phyloP scores from a whole-genome alignment of 2,113 vertebrate species.

The Grammomys surdaster region DNA sequence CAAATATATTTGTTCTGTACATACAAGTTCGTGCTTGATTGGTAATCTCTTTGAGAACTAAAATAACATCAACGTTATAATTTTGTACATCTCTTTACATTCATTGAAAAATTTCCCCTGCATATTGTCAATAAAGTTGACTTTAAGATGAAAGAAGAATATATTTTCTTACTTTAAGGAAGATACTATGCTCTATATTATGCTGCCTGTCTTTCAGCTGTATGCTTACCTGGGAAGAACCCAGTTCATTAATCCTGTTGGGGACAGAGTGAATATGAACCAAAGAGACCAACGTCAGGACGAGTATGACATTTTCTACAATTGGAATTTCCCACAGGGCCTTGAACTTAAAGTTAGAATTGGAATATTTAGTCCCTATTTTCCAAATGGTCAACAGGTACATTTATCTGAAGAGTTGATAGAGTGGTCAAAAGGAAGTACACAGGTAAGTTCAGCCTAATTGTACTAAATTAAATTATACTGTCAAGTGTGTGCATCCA shows the following conservation, averaged over 20 bases:
- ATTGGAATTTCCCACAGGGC: background rate
- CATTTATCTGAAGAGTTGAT: background rate
- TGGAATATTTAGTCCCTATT: background rate
- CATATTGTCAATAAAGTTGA: background rate
- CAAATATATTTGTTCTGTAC: too few relatives aligned
- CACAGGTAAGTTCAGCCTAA: background rate
- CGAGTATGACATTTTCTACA: background rate
- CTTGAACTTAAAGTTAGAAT: background rate
- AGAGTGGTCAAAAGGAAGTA: background rate
- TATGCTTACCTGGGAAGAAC: background rate
- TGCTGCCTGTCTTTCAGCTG: background rate
- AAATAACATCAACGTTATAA: too few relatives aligned
- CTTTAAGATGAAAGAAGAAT: background rate
- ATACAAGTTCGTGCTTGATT: too few relatives aligned
- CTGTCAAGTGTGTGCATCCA: background rate
- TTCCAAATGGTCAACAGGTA: background rate
- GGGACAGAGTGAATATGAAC: background rate
- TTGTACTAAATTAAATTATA: background rate
- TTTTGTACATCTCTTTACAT: background rate
- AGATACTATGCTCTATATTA: background rate
- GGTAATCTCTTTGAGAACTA: too few relatives aligned
- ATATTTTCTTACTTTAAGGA: background rate
- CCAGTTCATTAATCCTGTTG: background rate
- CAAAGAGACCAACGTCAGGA: background rate
- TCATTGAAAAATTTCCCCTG: background rate